Conservation (phyloP, 2,797 vertebrate genomes). For the Huso huso region DNA sequence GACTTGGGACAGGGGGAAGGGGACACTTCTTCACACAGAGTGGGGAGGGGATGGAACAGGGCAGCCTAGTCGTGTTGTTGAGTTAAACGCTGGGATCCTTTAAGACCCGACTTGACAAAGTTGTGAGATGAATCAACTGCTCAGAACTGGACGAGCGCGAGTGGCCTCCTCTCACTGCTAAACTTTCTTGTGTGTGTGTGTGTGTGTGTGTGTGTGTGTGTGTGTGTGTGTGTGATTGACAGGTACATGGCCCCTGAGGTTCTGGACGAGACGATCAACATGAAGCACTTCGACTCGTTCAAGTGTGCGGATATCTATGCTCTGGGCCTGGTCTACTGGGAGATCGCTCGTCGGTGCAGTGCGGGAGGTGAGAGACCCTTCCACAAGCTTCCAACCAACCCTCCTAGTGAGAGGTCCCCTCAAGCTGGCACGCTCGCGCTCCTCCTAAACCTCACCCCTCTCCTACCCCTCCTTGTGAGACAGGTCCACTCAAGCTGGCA, state of each 20-base stretch:
- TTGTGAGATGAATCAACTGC: background rate
- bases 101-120: background rate
- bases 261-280: slow-evolving; percentile 96
- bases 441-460: too few species aligned
- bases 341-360: slow-evolving; percentile 88
- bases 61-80: background rate
- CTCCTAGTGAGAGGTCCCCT: slow-evolving; percentile 2
- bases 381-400: background rate
- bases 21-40: background rate
- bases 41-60: background rate
- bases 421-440: slow-evolving; percentile 2
- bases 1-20: slow-evolving; percentile 7
- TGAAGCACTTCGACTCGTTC: slow-evolving; percentile 98
- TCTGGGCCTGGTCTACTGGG: slow-evolving; percentile 94
- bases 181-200: background rate
- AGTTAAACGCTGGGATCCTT: background rate
- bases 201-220: too few species aligned
- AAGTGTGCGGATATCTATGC: slow-evolving; percentile 97
- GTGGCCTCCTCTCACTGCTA: background rate
- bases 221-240: slow-evolving; percentile 11
- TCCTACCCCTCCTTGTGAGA: background rate
- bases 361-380: slow-evolving; percentile 69
- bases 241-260: slow-evolving; percentile 99
- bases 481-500: slow-evolving; percentile 1
- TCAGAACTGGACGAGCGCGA: background rate